phyloP scores from a whole-genome alignment of 2,797 vertebrate species.

The Toxotes lorentzi region DNA sequence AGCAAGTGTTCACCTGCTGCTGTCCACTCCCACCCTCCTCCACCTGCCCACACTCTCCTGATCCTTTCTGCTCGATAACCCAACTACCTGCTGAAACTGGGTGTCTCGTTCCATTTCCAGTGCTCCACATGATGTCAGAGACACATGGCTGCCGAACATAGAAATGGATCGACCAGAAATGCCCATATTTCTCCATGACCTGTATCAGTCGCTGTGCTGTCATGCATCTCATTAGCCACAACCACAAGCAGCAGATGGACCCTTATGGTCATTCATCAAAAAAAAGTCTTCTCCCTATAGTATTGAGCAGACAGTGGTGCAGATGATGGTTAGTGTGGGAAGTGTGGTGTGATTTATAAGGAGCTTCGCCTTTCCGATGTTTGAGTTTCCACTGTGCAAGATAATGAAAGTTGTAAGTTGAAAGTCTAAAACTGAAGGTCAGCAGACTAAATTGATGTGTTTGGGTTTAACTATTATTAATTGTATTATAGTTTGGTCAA shows the following conservation, averaged over 20 bases:
- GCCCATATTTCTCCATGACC: slow-evolving; percentile 76
- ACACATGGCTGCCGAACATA: slow-evolving; percentile 70
- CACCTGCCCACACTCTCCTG: background rate
- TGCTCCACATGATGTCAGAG: slow-evolving; percentile 68
- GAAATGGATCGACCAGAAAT: slow-evolving; percentile 49
- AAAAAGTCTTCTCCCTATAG: slow-evolving; percentile 47
- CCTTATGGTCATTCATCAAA: slow-evolving; percentile 65
- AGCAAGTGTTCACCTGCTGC: slow-evolving; percentile 71
- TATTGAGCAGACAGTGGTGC: slow-evolving; percentile 47
- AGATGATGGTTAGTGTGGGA: slow-evolving; percentile 47
- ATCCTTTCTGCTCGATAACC: slow-evolving; percentile 30
- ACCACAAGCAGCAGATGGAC: slow-evolving; percentile 48
- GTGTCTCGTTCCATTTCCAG: slow-evolving; percentile 59
- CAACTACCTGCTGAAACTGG: slow-evolving; percentile 14
- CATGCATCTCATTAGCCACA: slow-evolving; percentile 75
- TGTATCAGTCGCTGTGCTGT: slow-evolving; percentile 65
- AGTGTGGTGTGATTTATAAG: slow-evolving; percentile 64
- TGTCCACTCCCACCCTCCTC: slow-evolving; percentile 28
- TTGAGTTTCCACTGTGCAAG: slow-evolving; percentile 24
- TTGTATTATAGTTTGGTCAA: background rate
- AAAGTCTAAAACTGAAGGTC: slow-evolving; percentile 24
- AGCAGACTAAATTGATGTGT: slow-evolving; percentile 15
- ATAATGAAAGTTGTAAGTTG: slow-evolving; percentile 36
- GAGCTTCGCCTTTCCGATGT: background rate
- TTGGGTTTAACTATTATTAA: slow-evolving; percentile 17